Evolutionary conservation across 2,797 vertebrate genomes (phyloP), one percentile per base, ranked within the genome.

Genomic region (Schizopygopsis pylzovi): DNA sequence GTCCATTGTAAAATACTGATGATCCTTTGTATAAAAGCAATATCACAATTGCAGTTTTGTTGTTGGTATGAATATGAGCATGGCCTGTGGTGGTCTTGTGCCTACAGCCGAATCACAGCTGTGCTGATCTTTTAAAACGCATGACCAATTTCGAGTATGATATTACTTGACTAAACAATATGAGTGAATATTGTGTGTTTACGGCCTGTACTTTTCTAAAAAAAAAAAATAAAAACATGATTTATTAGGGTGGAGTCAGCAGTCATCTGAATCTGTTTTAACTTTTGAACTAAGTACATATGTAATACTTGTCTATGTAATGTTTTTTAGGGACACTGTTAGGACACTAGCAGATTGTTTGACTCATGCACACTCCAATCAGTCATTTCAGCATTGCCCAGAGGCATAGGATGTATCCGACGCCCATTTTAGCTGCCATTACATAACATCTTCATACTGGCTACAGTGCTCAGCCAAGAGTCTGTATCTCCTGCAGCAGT

Each of bases 401-500:
- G 43, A 86, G 43, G 47, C 70, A 86, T 47, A 67, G 70, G 76
- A 79, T 81, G 79, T 49, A 79, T 67, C 59, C n/a, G 13, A 70
- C 83, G 43, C 83, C 88, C 88, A 87, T 89, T 87, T 85, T 85
- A 85, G 86, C 85, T 85, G 7, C 22, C 41, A 52, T 89, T 89
- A 89, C 86, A 82, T 87, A 89, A 89, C 86, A 54, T 37, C 61
- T 56, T 83, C 82, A 81, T 70, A 37, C 67, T 75, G 54, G 79
- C 45, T 59, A 77, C 59, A 59, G 68, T 79, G 18, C 67, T 79
- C 80, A 54, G 73, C 68, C 68, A 59, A 86, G 73, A 37, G 80
- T 54, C 70, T 87, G 83, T 41, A 83, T 87, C 59, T 75, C 37
- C 72, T 83, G 56, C 79, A 67, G 45, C 71, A 41, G 37, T 52